A percentile compares a stretch with the other conserved stretches of the same genome.
Evolutionary conservation across 37 sponge, comb jelly and placozoan species (phyloP).

Genomic region (Hormiphora californensis): DNA sequence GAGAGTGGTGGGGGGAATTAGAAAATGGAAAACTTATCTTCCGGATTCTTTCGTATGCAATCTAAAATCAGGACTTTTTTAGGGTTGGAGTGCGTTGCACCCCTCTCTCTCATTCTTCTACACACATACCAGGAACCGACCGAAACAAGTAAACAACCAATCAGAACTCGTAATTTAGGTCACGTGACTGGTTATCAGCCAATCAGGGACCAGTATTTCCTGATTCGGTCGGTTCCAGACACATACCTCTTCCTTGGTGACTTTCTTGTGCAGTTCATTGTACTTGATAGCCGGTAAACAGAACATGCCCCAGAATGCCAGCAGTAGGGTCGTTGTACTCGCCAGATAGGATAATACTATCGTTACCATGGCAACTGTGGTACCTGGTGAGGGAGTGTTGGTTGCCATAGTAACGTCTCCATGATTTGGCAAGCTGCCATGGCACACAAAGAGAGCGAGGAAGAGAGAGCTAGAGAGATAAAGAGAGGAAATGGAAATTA

Average conservation of each 20-base stretch:
- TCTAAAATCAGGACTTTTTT: neutral
- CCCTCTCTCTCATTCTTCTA: neutral
- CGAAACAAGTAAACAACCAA: too few relatives aligned
- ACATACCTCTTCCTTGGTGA: constrained; percentile 23
- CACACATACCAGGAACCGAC: too few relatives aligned
- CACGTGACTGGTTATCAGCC: too few relatives aligned
- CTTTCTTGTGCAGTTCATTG: constrained; percentile 24
- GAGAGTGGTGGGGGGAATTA: neutral
- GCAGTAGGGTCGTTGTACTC: constrained; percentile 1
- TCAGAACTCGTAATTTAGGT: too few relatives aligned
- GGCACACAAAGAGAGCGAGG: too few relatives aligned
- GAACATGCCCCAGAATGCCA: constrained; percentile 24
- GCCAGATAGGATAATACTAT: constrained; percentile 13
- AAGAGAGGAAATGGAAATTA: too few relatives aligned
- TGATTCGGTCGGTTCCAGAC: too few relatives aligned
- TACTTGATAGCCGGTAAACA: constrained; percentile 47
- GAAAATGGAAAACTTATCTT: neutral
- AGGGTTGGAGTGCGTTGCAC: neutral
- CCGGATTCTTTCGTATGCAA: too few relatives aligned
- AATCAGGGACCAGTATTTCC: too few relatives aligned
- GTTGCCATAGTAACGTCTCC: too few relatives aligned
- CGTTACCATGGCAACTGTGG: constrained; percentile 31
- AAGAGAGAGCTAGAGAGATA: too few relatives aligned
- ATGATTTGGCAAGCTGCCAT: too few relatives aligned
- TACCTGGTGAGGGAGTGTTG: constrained; percentile 5